Evolutionary conservation across 2,113 vertebrate genomes (phyloP).

Genomic region (Vireo altiloquus): DNA sequence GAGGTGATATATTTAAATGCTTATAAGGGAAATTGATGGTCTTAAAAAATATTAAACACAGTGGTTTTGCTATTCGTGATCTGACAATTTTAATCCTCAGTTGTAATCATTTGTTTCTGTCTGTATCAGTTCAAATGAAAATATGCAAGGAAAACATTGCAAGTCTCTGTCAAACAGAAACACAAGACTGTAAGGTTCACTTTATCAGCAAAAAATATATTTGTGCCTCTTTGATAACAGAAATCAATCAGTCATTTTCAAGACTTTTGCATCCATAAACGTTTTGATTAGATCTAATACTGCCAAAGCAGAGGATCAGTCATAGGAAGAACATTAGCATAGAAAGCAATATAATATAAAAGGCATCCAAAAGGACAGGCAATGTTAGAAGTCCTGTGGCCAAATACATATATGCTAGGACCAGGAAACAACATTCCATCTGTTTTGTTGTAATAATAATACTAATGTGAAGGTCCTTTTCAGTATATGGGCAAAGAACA

Average conservation of each 20-base stretch:
- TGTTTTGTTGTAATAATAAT: neutral
- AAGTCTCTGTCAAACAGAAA: neutral
- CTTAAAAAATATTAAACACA: neutral
- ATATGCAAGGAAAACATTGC: neutral
- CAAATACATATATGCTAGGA: neutral
- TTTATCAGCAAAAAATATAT: neutral
- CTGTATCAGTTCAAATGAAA: neutral
- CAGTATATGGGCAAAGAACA: neutral
- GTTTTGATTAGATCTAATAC: neutral
- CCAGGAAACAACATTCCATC: neutral
- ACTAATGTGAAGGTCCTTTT: neutral
- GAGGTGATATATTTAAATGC: neutral
- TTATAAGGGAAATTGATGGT: neutral
- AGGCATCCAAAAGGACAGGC: neutral
- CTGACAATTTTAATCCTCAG: neutral
- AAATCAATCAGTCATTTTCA: neutral
- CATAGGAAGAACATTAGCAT: neutral
- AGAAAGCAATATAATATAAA: neutral
- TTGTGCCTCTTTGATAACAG: neutral
- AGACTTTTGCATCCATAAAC: neutral
- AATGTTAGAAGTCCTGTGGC: neutral
- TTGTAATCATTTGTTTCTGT: neutral
- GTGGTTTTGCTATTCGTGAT: neutral
- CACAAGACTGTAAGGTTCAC: neutral
- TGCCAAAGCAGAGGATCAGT: neutral